Evolutionary conservation across 1,140 invertebrate species (phyloP).

Genomic region (Venturia canescens): DNA sequence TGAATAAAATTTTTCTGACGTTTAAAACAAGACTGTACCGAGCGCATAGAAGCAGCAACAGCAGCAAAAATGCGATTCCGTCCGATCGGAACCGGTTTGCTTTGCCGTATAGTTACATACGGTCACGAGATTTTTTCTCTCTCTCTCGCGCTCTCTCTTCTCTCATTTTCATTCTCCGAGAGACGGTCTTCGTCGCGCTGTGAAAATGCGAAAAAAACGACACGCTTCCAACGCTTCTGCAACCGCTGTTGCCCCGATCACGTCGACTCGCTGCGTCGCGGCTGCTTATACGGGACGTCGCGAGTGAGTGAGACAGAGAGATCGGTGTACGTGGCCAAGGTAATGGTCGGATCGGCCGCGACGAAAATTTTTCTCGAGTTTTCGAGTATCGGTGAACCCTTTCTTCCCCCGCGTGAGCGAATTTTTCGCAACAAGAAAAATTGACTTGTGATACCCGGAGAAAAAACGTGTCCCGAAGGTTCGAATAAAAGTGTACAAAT

Average conservation of each 20-base stretch:
- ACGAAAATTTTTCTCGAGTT: slow-evolving; percentile 7
- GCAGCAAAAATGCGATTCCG: slow-evolving; percentile 23
- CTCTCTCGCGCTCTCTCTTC: background rate
- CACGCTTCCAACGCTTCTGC: slow-evolving; percentile 3
- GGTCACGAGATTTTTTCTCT: slow-evolving; percentile 23
- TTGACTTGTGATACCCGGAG: too few species aligned
- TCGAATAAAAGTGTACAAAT: background rate
- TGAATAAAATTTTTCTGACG: background rate
- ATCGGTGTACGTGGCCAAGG: slow-evolving; percentile 37
- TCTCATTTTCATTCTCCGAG: background rate
- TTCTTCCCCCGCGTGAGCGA: too few species aligned
- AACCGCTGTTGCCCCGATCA: slow-evolving; percentile 28
- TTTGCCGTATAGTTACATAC: slow-evolving; percentile 29
- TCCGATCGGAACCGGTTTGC: slow-evolving; percentile 37
- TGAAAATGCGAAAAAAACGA: slow-evolving; percentile 10
- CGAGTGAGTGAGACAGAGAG: background rate
- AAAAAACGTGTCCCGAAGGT: too few species aligned
- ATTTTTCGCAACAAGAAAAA: too few species aligned
- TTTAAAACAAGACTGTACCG: slow-evolving; percentile 34
- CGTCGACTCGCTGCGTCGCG: slow-evolving; percentile 6
- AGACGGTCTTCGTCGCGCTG: slow-evolving; percentile 25
- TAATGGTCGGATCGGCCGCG: slow-evolving; percentile 44
- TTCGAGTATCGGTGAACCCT: too few species aligned
- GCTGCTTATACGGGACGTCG: background rate
- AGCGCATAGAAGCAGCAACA: slow-evolving; percentile 12